These are phyloP conservation scores for Drosophila kanekoi DNA, from an alignment of 2,888 invertebrate species.

Conservation along the genomic window DNA sequence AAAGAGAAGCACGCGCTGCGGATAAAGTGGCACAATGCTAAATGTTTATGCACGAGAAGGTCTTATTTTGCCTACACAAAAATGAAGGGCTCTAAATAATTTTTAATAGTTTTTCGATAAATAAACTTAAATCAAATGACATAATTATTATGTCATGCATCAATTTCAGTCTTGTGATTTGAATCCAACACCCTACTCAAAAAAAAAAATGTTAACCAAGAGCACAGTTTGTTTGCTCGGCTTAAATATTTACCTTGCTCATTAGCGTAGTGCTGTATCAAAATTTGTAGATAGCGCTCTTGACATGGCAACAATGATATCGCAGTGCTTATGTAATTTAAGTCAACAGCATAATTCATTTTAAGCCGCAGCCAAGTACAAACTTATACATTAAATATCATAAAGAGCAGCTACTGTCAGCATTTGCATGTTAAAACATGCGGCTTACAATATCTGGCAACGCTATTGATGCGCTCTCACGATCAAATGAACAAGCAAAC, in stretches of 20 bases:
- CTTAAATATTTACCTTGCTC: constrained; percentile 47
- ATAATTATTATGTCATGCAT: constrained; percentile 69
- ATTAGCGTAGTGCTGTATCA: constrained; percentile 37
- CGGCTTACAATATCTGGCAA: constrained; percentile 32
- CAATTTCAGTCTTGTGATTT: constrained; percentile 65
- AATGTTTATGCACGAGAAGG: constrained; percentile 18
- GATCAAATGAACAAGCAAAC: constrained; percentile 17
- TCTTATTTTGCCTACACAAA: neutral
- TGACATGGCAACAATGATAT: constrained; percentile 56
- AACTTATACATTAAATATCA: neutral
- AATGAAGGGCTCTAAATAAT: constrained; percentile 5
- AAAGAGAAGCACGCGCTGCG: constrained; percentile 55
- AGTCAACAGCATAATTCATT: constrained; percentile 46
- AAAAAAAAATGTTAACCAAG: constrained; percentile 5
- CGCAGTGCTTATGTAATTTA: constrained; percentile 38
- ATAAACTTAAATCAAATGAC: constrained; percentile 45
- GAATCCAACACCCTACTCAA: neutral
- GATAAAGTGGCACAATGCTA: constrained; percentile 8
- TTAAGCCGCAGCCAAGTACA: constrained; percentile 24
- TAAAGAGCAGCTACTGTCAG: neutral
- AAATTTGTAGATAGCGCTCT: constrained; percentile 44
- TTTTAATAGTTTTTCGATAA: constrained; percentile 2
- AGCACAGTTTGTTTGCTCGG: constrained; percentile 36
- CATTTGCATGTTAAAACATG: constrained; percentile 5
- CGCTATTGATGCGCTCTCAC: constrained; percentile 12